Evolutionary conservation across 2,113 vertebrate genomes (phyloP), one percentile per base, ranked within the genome.

Genomic region (Pimephales promelas): DNA sequence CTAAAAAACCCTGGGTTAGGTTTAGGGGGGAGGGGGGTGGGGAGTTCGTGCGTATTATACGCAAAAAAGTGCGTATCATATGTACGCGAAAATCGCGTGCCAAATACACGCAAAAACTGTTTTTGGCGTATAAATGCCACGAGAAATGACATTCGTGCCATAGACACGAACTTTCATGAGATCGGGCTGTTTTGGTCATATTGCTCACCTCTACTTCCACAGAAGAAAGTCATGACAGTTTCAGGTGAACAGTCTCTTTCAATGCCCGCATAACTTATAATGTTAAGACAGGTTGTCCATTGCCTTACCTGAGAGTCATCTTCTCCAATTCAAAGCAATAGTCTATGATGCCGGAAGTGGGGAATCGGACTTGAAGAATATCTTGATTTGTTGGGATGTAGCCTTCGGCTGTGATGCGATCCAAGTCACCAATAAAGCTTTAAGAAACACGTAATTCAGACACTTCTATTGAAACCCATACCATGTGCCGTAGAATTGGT

Each of bases 321-420:
- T 92, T 95, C 81, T 96, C 92, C 83, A 98, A 90, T 0, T 87
- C 92, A 88, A 98, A 97, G 88, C 95, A 92, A 82, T 97, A 97
- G 70, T 97, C 97, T 0, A 95, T 96, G 89, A 98, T 98, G 87
- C 96, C 96, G 0, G 96, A 96, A 26, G 96, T 98, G 26, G 96
- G 96, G 89, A 96, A 95, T 66, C 97, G 94, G 83, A 96, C 96
- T 20, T 96, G 92, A 68, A 98, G 87, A 84, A 98, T 95, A 0
- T 97, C 97, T 91, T 98, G 96, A 1, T 93, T 94, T 0, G 92
- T 95, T 43, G 97, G 96, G 54, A 96, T 83, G 78, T 96, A 98
- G 57, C 89, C 88, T 1, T 90, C 92, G 11, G 91, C 87, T 0
- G 94, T 84, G 40, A 97, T 96, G 5, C 96, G 95, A 2, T 96